Percentiles rank a stretch among this genome's conserved stretches.
Conservation (phyloP, 2,888 invertebrate species). For the Aplocera efformata region DNA sequence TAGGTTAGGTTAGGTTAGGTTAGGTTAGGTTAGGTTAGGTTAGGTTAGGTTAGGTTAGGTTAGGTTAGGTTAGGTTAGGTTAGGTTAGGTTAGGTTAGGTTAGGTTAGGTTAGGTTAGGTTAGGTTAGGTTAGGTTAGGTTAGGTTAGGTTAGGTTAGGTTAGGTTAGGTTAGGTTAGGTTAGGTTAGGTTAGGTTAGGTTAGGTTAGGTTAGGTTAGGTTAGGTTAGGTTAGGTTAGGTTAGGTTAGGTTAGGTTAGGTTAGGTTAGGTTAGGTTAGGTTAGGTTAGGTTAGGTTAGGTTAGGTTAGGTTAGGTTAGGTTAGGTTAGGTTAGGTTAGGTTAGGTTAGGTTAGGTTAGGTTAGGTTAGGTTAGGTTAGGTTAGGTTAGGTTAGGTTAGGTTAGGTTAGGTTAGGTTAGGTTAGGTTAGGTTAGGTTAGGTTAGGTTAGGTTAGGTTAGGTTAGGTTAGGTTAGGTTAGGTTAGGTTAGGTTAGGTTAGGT, state of each 20-base stretch:
- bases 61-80: conserved; percentile 24
- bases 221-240: conserved; percentile 22
- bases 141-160: conserved; percentile 19
- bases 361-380: conserved; percentile 24
- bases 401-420: conserved; percentile 24
- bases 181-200: conserved; percentile 26
- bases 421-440: conserved; percentile 23
- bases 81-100: conserved; percentile 24
- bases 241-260: conserved; percentile 24
- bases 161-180: conserved; percentile 20
- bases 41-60: conserved; percentile 25
- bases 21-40: conserved; percentile 25
- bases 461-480: conserved; percentile 20
- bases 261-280: conserved; percentile 24
- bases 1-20: conserved; percentile 18
- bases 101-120: conserved; percentile 24
- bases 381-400: conserved; percentile 24
- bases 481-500: conserved; percentile 26
- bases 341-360: conserved; percentile 25
- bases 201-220: conserved; percentile 27
- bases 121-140: conserved; percentile 23
- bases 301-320: conserved; percentile 18
- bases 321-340: conserved; percentile 25
- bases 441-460: conserved; percentile 19
- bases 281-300: conserved; percentile 19